A percentile compares a stretch with the other conserved stretches of the same genome.
These are phyloP conservation scores for Amniataba percoides DNA, from an alignment of 2,797 vertebrate genomes.

Conservation along the genomic window DNA sequence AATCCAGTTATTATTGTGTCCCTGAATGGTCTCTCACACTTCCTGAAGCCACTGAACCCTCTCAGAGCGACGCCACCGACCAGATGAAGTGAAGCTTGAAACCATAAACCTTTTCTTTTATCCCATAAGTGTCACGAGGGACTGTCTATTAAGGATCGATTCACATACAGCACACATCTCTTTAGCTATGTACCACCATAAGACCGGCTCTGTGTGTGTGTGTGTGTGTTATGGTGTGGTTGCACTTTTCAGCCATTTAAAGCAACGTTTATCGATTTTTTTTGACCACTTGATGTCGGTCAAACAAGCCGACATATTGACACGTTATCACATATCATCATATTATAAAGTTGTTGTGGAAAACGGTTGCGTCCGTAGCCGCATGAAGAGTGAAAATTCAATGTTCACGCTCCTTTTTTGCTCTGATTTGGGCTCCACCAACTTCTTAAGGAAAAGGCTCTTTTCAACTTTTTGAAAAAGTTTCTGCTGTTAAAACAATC, in stretches of 20 bases:
- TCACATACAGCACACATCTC: neutral
- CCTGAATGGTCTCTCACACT: slow-evolving; percentile 40
- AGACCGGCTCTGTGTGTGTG: neutral
- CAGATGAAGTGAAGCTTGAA: slow-evolving; percentile 27
- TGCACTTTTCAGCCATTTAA: neutral
- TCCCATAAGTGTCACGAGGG: neutral
- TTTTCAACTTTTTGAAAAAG: neutral
- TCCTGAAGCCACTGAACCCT: slow-evolving; percentile 37
- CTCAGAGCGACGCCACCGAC: slow-evolving; percentile 43
- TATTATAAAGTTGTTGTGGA: neutral
- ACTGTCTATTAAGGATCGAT: slow-evolving; percentile 1
- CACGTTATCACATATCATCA: neutral
- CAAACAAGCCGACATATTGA: neutral
- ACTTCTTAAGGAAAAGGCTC: neutral
- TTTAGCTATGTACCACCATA: neutral
- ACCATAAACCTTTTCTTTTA: slow-evolving; percentile 6
- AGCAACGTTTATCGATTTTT: neutral
- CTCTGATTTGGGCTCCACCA: neutral
- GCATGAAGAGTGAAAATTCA: neutral
- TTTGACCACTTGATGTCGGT: neutral
- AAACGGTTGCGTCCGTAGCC: neutral
- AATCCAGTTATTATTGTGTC: slow-evolving; percentile 68
- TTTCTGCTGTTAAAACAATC: neutral
- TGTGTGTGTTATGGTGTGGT: neutral
- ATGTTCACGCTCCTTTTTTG: neutral